These are phyloP conservation scores for Archaeoteleia sp. DNA, from an alignment of 2,888 invertebrate genomes.

Conservation along the genomic window DNA sequence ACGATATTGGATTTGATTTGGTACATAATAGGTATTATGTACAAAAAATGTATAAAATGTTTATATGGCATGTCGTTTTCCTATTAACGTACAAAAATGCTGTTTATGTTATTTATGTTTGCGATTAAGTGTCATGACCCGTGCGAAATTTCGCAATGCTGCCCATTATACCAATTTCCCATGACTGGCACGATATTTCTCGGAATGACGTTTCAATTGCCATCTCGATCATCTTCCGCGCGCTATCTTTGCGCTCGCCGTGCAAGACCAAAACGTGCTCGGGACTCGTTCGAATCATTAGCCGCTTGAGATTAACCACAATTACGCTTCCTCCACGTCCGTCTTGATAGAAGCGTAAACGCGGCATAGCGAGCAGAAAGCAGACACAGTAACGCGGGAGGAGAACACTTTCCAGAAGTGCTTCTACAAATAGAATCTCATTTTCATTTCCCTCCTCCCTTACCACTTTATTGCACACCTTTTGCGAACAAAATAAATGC, in stretches of 20 bases:
- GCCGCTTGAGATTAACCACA: slow-evolving; percentile 46
- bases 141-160: slow-evolving; percentile 21
- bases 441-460: slow-evolving; percentile 20
- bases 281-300: slow-evolving; percentile 48
- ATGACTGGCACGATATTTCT: slow-evolving; percentile 44
- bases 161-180: slow-evolving; percentile 34
- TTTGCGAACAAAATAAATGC: no score
- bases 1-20: no score
- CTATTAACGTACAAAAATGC: no score
- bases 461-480: no score
- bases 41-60: no score
- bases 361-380: slow-evolving; percentile 20
- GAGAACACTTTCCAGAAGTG: slow-evolving; percentile 39
- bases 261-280: slow-evolving; percentile 46
- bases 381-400: slow-evolving; percentile 9
- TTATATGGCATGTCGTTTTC: no score
- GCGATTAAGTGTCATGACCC: slow-evolving; percentile 28
- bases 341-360: slow-evolving; percentile 45
- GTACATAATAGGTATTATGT: no score
- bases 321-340: slow-evolving; percentile 39
- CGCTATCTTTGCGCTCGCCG: slow-evolving; percentile 36
- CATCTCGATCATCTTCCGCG: slow-evolving; percentile 40
- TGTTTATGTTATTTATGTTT: slow-evolving; percentile 18
- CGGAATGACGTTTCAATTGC: slow-evolving; percentile 52
- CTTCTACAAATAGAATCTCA: slow-evolving; percentile 30